A percentile compares a stretch with the other conserved stretches of the same genome.
Evolutionary conservation across 2,888 invertebrate species (phyloP).

Genomic region (Sphinx pinastri): DNA sequence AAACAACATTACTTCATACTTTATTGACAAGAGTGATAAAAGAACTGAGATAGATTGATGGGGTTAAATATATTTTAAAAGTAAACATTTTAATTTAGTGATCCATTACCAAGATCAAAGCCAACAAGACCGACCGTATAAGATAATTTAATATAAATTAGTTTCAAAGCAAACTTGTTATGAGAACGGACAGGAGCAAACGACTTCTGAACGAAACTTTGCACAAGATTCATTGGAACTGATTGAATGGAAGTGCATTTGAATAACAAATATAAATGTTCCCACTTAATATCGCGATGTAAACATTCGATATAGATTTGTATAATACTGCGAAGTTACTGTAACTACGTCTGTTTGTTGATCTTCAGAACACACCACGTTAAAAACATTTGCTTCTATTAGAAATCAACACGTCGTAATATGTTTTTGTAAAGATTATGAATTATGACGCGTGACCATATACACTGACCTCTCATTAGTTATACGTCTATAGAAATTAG

Average conservation of each 20-base stretch:
- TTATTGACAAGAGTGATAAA: no score
- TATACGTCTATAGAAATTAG: neutral
- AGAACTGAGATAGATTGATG: no score
- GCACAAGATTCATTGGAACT: constrained; percentile 4
- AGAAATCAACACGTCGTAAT: constrained; percentile 12
- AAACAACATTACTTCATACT: no score
- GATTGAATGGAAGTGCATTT: neutral
- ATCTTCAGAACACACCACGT: neutral
- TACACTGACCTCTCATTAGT: neutral
- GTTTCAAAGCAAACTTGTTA: constrained; percentile 2
- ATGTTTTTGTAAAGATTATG: constrained; percentile 16
- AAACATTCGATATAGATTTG: neutral
- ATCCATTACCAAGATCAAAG: no score
- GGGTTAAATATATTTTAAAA: no score
- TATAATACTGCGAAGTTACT: neutral
- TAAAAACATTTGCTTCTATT: neutral
- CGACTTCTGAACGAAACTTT: constrained; percentile 3
- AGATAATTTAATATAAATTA: neutral
- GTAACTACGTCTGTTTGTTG: constrained; percentile 11
- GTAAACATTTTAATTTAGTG: no score
- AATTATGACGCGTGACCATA: constrained; percentile 4
- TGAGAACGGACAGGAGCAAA: neutral
- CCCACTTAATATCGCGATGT: constrained; percentile 9
- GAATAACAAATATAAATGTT: constrained; percentile 14
- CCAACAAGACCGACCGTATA: neutral